Evolutionary conservation across 2,888 invertebrate species (phyloP).

Genomic region (Volucella zonaria): DNA sequence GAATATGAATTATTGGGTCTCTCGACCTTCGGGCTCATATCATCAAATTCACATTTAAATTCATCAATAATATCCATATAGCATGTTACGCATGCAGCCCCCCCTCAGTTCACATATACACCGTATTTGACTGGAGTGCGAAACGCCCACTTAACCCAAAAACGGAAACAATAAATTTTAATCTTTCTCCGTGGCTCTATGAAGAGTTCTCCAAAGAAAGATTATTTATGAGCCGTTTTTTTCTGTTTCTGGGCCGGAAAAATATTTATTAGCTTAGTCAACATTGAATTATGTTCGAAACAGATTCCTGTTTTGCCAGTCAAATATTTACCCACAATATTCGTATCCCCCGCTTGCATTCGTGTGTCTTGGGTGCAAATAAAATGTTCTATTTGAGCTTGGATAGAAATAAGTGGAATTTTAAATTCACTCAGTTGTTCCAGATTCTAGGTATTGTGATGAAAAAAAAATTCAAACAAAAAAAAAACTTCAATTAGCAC

Average conservation of each 20-base stretch:
- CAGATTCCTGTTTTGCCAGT: background rate
- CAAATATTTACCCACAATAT: slow-evolving; percentile 22
- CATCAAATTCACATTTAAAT: slow-evolving; percentile 49
- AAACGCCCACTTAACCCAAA: slow-evolving; percentile 21
- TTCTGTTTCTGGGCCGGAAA: slow-evolving; percentile 9
- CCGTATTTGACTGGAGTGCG: background rate
- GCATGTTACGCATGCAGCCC: slow-evolving; percentile 27
- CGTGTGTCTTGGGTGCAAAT: too few relatives aligned
- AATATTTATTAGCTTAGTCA: slow-evolving; percentile 1
- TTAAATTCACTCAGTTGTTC: background rate
- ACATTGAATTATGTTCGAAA: slow-evolving; percentile 10
- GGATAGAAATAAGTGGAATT: background rate
- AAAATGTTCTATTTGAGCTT: too few relatives aligned
- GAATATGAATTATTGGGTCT: background rate
- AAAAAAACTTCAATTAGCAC: slow-evolving; percentile 29
- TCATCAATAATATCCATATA: slow-evolving; percentile 53
- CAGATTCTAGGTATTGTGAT: background rate
- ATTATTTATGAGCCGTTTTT: slow-evolving; percentile 18
- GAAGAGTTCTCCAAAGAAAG: slow-evolving; percentile 2
- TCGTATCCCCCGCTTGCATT: too few relatives aligned
- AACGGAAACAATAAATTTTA: slow-evolving; percentile 60
- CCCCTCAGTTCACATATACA: background rate
- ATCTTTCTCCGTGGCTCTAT: slow-evolving; percentile 41
- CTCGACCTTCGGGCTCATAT: background rate
- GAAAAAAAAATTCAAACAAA: background rate